Conservation (phyloP, 2,888 invertebrate species). For the Lordiphosa andalusiaca region DNA sequence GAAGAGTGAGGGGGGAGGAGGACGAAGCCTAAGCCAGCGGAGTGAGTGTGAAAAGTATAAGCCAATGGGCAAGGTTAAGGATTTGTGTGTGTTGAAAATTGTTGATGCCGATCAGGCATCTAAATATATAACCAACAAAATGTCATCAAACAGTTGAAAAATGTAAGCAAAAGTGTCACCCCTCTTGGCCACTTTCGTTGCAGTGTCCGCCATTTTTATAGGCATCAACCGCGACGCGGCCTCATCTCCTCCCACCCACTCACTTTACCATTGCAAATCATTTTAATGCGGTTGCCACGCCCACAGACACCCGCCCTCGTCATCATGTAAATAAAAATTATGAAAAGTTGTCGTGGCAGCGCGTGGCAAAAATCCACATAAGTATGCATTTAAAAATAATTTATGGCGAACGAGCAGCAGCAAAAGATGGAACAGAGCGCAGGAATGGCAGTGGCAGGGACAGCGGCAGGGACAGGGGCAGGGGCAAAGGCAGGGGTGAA, state of each 20-base stretch:
- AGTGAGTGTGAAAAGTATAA: not conserved
- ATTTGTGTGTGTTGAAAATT: too few species aligned
- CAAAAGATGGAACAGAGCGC: not conserved
- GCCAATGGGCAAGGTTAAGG: too few species aligned
- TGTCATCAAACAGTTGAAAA: too few species aligned
- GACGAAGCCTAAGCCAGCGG: not conserved
- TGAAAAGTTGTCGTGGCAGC: constrained; percentile 52
- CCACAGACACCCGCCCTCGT: constrained; percentile 8
- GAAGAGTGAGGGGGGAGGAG: not conserved
- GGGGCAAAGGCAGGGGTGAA: not conserved
- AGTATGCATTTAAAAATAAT: constrained; percentile 61
- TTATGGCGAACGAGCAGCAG: constrained; percentile 35
- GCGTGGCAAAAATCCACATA: constrained; percentile 55
- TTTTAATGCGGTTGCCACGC: constrained; percentile 35
- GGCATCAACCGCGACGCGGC: constrained; percentile 4
- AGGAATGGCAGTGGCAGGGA: not conserved
- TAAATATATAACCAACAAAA: too few species aligned
- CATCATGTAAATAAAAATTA: constrained; percentile 55
- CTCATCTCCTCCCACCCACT: too few species aligned
- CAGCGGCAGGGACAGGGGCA: not conserved
- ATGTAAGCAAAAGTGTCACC: too few species aligned
- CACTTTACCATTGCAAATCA: too few species aligned
- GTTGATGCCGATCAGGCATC: too few species aligned
- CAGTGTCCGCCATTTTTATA: constrained; percentile 16
- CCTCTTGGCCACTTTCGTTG: constrained; percentile 25